A percentile compares a stretch with the other conserved stretches of the same genome.
Conservation (phyloP, 35 echinoderm and acorn worm species). For the Strongylocentrotus purpuratus region DNA sequence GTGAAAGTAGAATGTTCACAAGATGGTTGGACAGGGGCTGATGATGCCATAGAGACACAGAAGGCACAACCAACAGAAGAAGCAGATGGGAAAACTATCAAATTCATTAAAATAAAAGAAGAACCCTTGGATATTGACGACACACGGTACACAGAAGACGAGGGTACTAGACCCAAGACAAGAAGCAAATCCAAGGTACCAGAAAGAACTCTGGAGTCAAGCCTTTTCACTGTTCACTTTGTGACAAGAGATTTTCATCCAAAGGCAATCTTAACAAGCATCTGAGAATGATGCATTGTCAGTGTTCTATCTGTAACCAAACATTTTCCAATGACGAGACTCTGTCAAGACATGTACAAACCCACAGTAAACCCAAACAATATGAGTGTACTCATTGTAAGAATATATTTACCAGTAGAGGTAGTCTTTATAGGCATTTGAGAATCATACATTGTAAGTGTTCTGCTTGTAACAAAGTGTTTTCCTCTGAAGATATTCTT, state of each 20-base stretch:
- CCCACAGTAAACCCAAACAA: too few relatives aligned
- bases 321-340: background rate
- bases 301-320: slow-evolving; percentile 51
- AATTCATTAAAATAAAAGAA: background rate
- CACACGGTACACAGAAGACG: background rate
- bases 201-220: background rate
- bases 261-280: background rate
- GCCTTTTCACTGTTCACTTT: background rate
- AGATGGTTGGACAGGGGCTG: too few relatives aligned
- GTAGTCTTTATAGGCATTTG: slow-evolving; percentile 66
- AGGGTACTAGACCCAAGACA: too few relatives aligned
- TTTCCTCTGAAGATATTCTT: background rate
- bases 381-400: too few relatives aligned
- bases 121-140: background rate
- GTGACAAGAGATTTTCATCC: background rate
- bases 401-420: too few relatives aligned
- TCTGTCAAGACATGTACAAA: slow-evolving; percentile 52
- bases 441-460: slow-evolving; percentile 49
- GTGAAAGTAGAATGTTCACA: too few relatives aligned
- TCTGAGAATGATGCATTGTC: slow-evolving; percentile 5
- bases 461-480: slow-evolving; percentile 26
- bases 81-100: background rate
- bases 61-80: background rate
- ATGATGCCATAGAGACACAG: background rate
- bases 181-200: background rate